Evolutionary conservation across 2,888 invertebrate species (phyloP), one percentile per base, ranked within the genome.

Genomic region (Cataglyphis livida): DNA sequence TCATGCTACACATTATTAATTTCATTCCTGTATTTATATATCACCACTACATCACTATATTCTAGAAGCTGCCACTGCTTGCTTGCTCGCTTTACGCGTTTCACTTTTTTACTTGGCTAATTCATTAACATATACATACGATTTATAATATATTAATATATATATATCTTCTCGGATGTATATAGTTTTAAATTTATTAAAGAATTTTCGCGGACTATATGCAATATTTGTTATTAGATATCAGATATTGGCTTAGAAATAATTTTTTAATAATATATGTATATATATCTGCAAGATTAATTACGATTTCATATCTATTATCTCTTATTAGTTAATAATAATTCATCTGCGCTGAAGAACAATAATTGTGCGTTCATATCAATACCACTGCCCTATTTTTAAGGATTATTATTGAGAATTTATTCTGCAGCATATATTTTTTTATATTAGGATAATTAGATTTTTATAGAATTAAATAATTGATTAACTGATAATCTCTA

Each of bases 31-130:
- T 88, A 78, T 61, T 75, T 87, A 79, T 86, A 10, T 41, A 32
- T 78, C 32, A 66, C 70, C 25, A 84, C 87, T 85, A 90, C 88
- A 71, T 86, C 88, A 86, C 86, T 87, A 89, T 91, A 89, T 88
- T 87, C 89, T 90, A 91, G 89, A 89, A 91, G 92, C 91, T 91
- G 90, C 90, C 90, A 92, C 88, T 90, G 93, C 93, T 92, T 93
- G 93, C 92, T 89, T 93, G 92, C 92, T 92, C 92, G 92, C 92
- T 92, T 92, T 88, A 81, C 86, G 89, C 90, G 89, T 90, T 87
- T 85, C 64, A 83, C 70, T 75, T 64, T 75, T 64, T 54, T 65
- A 75, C 25, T 64, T 78, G 70, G 57, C 70, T 78, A 68, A 78
- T 10, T 59, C 71, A 70, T 68, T 64, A 35, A 35, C 4, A 32